Base-by-base conservation (phyloP, 1,140 invertebrate species). In the Cryptotermes secundus region DNA sequence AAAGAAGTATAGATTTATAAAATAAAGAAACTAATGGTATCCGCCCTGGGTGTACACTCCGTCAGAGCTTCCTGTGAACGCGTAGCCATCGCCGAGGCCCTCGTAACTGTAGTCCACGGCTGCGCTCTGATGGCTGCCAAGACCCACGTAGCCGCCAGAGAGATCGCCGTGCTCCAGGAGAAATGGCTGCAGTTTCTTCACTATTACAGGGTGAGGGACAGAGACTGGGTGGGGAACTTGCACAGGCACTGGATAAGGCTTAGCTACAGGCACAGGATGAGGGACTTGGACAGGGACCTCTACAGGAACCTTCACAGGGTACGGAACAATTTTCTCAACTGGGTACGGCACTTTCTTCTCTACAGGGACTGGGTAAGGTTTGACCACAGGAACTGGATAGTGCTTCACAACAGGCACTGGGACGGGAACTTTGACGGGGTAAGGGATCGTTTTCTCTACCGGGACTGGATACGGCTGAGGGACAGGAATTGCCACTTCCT, bases 141-240 rank as follows among this genome's bases (percentile, higher is more conserved):
- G 9, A 31, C n/a, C 59, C n/a, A 31, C 59, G 59, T n/a, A 72
- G 26, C 59, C 59, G 26, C n/a, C 59, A 31, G 14, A 6, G 26
- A 72, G 59, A 72, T n/a, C 59, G 7, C n/a, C 26, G 59, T 72
- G 26, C n/a, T 72, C n/a, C 26, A 10, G n/a, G n/a, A n/a, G n/a
- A 81, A 93, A 92, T 65, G 93, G 93, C 10, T 95, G 92, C 86
- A 93, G 93, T 86, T 93, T 94, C 81, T 94, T 91, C 3, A 95
- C 94, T 79, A 93, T 93, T 90, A 95, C 95, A 81, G 94, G 94
- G 89, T 93, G 92, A 83, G 86, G 93, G 92, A 94, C 90, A 85
- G 92, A 93, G 22, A 59, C 53, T 22, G 53, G 59, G 6, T 92
- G 90, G 53, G 91, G 91, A 87, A 92, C 93, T 86, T 94, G 93